These are phyloP conservation scores for Hirtodrosophila cameraria DNA, from an alignment of 2,888 invertebrate species.

Conservation along the genomic window DNA sequence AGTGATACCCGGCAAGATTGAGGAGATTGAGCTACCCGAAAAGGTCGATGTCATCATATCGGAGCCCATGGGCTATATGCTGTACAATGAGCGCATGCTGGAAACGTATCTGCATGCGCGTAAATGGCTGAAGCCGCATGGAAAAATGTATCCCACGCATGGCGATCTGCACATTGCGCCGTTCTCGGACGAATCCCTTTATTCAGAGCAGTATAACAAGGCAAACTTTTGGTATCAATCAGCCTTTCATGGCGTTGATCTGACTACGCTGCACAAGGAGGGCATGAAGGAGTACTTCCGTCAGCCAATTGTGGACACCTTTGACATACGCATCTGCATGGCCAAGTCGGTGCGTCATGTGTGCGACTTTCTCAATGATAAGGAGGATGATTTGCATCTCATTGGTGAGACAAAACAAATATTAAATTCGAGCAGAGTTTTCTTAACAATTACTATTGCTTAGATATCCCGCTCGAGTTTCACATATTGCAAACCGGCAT, in stretches of 20 bases:
- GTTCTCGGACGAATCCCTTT: conserved; percentile 98
- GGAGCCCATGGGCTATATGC: conserved; percentile 99
- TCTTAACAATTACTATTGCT: not conserved
- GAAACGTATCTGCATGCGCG: conserved; percentile 99
- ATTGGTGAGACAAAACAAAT: conserved; percentile 85
- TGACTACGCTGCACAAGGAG: conserved; percentile 94
- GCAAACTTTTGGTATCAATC: conserved; percentile 99
- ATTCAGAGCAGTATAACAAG: conserved; percentile 99
- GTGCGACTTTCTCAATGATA: conserved; percentile 96
- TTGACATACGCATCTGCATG: conserved; percentile 98
- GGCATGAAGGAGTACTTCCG: conserved; percentile 99
- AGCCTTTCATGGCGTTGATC: conserved; percentile 98
- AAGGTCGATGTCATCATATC: conserved; percentile 98
- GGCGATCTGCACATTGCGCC: conserved; percentile 99
- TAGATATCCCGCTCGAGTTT: conserved; percentile 96
- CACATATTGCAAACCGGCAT: conserved; percentile 96
- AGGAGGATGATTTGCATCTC: conserved; percentile 96
- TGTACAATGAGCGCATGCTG: conserved; percentile 99
- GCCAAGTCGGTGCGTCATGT: conserved; percentile 96
- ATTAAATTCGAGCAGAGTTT: not conserved
- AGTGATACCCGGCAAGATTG: conserved; percentile 98
- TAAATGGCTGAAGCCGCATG: conserved; percentile 96
- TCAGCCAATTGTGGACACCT: conserved; percentile 99
- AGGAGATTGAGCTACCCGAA: conserved; percentile 98
- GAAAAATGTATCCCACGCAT: conserved; percentile 98